Evolutionary conservation across 2,113 vertebrate species (phyloP), one percentile per base, ranked within the genome.

Genomic region (Antennarius striatus): DNA sequence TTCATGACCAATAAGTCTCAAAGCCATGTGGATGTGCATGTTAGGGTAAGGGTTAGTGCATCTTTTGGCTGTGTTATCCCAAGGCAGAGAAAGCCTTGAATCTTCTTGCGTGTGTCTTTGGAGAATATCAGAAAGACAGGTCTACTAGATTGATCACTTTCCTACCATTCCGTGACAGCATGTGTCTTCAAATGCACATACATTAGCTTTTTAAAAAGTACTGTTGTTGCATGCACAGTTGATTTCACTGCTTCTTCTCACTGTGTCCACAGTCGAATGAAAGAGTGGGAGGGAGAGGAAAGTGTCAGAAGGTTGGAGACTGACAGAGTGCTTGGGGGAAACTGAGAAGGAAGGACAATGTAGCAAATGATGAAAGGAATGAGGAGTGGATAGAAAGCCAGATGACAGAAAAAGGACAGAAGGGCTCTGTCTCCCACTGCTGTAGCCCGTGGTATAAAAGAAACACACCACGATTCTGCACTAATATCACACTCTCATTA

Each of bases 401-500:
- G 54, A 74, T 81, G 71, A 81, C 68, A 62, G 73, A 50, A 73
- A 79, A 13, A 58, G 62, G 75, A 84, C 81, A 73, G 71, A 82
- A 76, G 79, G 74, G 67, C 71, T 73, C 47, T 51, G 73, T 75
- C 72, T 84, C 79, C 77, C 63, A 62, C 52, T 14, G 56, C 47
- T 54, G 55, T 52, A 56, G 74, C 83, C 81, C 77, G 81, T 63
- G 77, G 81, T 67, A 73, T 74, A 83, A 80, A 61, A 16, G 59
- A 71, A 72, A 51, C 64, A 63, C 75, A 52, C 73, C 57, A 65
- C 53, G 75, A 81, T 66, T 81, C 56, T 50, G 70, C 75, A 79
- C 81, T 83, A 86, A 86, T 83, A 86, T 72, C 66, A 61, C 56
- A 65, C 63, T 62, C 68, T 81, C 78, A 73, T 83, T 75, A 76